Conservation (phyloP, 2,797 vertebrate species). For the Semotilus atromaculatus region DNA sequence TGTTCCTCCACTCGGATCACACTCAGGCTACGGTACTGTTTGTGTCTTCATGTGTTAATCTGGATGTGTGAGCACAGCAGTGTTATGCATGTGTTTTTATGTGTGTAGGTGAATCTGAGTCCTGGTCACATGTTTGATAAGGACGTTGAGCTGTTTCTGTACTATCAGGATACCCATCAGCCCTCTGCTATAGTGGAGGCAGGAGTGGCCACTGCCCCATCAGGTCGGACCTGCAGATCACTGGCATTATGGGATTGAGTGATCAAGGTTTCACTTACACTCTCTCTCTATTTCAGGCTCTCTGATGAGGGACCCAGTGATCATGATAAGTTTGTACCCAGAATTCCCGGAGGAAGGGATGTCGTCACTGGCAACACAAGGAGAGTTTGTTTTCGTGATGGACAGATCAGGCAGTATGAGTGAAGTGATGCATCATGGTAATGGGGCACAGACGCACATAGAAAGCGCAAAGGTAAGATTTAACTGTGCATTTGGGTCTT, state of each 20-base stretch:
- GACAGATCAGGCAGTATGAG: conserved; percentile 86
- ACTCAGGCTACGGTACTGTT: conserved; percentile 77
- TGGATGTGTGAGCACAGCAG: conserved; percentile 8
- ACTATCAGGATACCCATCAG: conserved; percentile 79
- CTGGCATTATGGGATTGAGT: neutral
- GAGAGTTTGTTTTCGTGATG: conserved; percentile 87
- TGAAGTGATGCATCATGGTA: conserved; percentile 19
- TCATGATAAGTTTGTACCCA: conserved; percentile 87
- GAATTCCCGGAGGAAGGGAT: conserved; percentile 72
- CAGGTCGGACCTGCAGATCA: conserved; percentile 66
- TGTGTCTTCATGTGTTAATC: conserved; percentile 17
- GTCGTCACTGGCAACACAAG: conserved; percentile 61
- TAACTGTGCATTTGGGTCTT: too few relatives aligned
- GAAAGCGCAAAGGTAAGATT: conserved; percentile 78
- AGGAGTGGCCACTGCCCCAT: conserved; percentile 64
- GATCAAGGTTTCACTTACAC: neutral
- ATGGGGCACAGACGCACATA: conserved; percentile 65
- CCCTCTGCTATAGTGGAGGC: conserved; percentile 82
- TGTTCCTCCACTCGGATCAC: conserved; percentile 74
- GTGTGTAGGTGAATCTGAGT: conserved; percentile 77
- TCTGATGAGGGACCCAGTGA: conserved; percentile 80
- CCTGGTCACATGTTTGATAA: conserved; percentile 82
- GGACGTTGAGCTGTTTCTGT: conserved; percentile 83
- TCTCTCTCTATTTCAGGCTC: conserved; percentile 66
- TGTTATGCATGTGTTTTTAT: conserved; percentile 21